Evolutionary conservation across 2,888 invertebrate species (phyloP), one percentile per base, ranked within the genome.

Genomic region (Idaea straminata): DNA sequence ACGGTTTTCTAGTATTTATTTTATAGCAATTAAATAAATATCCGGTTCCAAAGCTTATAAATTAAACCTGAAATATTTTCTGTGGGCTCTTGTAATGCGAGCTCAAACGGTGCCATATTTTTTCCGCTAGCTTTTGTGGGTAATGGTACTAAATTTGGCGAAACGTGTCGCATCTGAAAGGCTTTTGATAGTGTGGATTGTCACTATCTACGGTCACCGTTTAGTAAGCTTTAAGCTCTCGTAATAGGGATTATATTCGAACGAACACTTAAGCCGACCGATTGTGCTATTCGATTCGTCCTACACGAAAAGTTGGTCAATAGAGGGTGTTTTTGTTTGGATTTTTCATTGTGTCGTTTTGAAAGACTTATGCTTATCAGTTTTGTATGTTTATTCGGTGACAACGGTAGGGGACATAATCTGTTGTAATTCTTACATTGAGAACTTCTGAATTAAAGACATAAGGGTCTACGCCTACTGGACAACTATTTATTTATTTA

Each of bases 31-130:
- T 4, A 47, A 47, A 47, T 36, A 3, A 15, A 36, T n/a, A 57
- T 36, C 25, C 47, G 47, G 15, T 60, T 57, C 25, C 15, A 58
- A 62, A 67, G 72, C 76, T 70, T 66, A 15, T 78, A 3, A 66
- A 73, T 81, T 80, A 69, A 63, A 69, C 84, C 83, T 73, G 66
- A 69, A 77, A 77, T 81, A 83, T 82, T 80, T 78, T 47, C 80
- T 71, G 78, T 81, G 80, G 86, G 85, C 87, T 84, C 83, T 85
- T 89, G 86, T 89, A 88, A 90, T 86, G 84, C 83, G 83, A 86
- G 86, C 87, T 87, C 85, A 87, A 89, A 89, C 86, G 83, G 82
- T 81, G 83, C 88, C 91, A 88, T 91, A 90, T 91, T 91, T 91
- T 75, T 90, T 87, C 83, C 81, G 78, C 80, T 77, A 86, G 86